Base-by-base conservation (phyloP, 2,113 vertebrate species). In the Atractosteus spatula region DNA sequence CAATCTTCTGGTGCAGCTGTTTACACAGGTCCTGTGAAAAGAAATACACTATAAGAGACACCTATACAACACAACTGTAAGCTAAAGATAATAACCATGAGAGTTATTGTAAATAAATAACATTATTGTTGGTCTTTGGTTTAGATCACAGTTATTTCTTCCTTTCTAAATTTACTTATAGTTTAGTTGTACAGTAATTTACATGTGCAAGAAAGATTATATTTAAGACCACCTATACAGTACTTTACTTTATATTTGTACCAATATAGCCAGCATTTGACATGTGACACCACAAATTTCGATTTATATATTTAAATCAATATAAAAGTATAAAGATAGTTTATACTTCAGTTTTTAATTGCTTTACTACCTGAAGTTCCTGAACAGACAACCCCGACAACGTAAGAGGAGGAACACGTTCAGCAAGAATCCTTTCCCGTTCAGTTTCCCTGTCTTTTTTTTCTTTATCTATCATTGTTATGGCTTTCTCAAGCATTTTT, bases 11-110 rank as follows among this genome's bases (percentile, higher is more conserved):
- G 71, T 91, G 88, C 10, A 92, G 81, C 3, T 89, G 85, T 83
- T 72, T 86, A 82, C 89, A 92, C 72, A 93, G 85, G 4, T 90
- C 85, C 91, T 92, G 79, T 29, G 69, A 80, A 44, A 16, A 87
- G n/a, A 44, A 13, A 61, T 10, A 10, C 45, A 70, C 14, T 5
- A 66, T 59, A 41, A 73, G 57, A 14, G 4, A 13, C 14, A n/a
- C 57, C 11, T 51, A 51, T 51, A 5, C 5, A 51, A 51, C 5
- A 5, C 47, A 5, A 2, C 47, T 29, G 29, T 29, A 29, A 29
- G 29, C 1, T 29, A 2, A 51, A 51, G 47, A 10, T 51, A 51
- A 51, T 51, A 51, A 51, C n/a, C n/a, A n/a, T 51, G 47, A 51
- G 5, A 51, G 47, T 1, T 2, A 29, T 29, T 1, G 29, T 29